These are phyloP conservation scores for Drosophila mulleri DNA, from an alignment of 2,888 invertebrate genomes.

Conservation along the genomic window DNA sequence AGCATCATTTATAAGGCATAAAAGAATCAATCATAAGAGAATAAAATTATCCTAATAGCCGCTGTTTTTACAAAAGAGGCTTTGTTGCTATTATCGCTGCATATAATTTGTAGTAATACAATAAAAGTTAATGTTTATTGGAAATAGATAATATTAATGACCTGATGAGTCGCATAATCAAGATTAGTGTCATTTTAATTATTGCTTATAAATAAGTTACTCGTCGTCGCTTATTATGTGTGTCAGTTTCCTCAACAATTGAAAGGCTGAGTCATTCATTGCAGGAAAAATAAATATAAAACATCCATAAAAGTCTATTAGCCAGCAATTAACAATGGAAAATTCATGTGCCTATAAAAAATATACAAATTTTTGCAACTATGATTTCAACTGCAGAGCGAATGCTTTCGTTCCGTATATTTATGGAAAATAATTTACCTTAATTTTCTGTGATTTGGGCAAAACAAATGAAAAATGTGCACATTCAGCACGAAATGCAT, in stretches of 20 bases:
- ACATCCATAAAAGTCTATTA: conserved; percentile 1
- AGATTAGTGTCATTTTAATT: background rate
- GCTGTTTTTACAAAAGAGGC: background rate
- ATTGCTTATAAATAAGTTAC: background rate
- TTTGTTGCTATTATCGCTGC: background rate
- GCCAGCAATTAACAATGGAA: conserved; percentile 16
- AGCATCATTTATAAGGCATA: background rate
- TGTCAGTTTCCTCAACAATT: background rate
- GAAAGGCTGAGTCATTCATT: background rate
- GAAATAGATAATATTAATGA: background rate
- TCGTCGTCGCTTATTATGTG: background rate
- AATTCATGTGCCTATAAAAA: background rate
- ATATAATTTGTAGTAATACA: background rate
- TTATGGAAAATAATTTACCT: conserved; percentile 18
- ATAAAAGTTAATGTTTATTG: conserved; percentile 1
- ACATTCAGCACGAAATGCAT: conserved; percentile 24
- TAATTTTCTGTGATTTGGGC: conserved; percentile 3
- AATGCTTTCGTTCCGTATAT: background rate
- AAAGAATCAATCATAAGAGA: conserved; percentile 1
- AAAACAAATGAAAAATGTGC: conserved; percentile 23
- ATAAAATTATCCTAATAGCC: conserved; percentile 5
- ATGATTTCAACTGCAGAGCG: conserved; percentile 1
- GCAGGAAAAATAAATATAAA: conserved; percentile 1
- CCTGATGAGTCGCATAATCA: background rate
- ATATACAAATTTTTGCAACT: background rate